phyloP scores from a whole-genome alignment of 2,113 vertebrate species.

The Blennius ocellaris region DNA sequence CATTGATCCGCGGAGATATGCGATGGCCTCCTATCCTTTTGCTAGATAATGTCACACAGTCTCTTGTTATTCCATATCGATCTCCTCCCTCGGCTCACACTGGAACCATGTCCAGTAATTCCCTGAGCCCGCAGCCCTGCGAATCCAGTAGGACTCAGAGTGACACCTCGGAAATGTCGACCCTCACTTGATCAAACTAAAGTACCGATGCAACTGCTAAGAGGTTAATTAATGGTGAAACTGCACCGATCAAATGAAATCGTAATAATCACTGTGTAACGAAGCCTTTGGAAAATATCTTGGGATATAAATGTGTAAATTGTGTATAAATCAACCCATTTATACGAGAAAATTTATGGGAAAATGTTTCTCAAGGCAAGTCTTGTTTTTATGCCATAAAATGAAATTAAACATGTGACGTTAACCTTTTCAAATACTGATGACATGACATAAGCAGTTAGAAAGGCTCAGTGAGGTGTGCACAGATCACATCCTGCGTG shows the following conservation, averaged over 20 bases:
- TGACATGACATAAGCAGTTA: too few relatives aligned
- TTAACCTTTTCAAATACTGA: too few relatives aligned
- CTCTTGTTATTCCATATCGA: conserved; percentile 77
- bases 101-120: conserved; percentile 67
- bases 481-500: too few relatives aligned
- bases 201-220: conserved; percentile 32
- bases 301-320: too few relatives aligned
- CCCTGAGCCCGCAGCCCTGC: conserved; percentile 54
- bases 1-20: conserved; percentile 72
- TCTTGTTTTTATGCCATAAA: too few relatives aligned
- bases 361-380: too few relatives aligned
- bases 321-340: too few relatives aligned
- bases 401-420: too few relatives aligned
- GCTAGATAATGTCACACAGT: conserved; percentile 76
- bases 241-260: conserved; percentile 1
- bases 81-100: conserved; percentile 39
- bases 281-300: neutral
- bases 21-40: conserved; percentile 59
- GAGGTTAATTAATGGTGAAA: conserved; percentile 14
- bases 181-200: conserved; percentile 33
- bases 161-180: conserved; percentile 38
- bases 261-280: conserved; percentile 5
- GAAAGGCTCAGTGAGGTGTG: too few relatives aligned
- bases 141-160: conserved; percentile 53
- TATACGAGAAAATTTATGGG: too few relatives aligned